Percentiles rank a stretch among this genome's conserved stretches.
These are phyloP conservation scores for Varroa destructor DNA, from an alignment of 1,140 invertebrate species.

Conservation along the genomic window DNA sequence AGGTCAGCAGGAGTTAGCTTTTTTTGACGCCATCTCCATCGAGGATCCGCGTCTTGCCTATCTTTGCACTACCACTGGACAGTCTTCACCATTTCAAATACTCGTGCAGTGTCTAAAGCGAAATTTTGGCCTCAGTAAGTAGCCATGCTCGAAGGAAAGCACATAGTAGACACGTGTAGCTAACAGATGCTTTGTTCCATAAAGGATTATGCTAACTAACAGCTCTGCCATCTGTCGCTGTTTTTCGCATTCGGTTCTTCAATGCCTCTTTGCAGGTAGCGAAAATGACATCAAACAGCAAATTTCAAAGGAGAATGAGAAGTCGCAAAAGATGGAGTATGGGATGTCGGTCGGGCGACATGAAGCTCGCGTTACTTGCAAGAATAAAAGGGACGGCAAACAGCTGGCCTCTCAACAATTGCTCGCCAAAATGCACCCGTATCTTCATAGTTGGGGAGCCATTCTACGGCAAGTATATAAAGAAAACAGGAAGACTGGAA, in stretches of 20 bases:
- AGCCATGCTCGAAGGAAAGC: too few species aligned
- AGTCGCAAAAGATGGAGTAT: slow-evolving; percentile 84
- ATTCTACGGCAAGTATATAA: slow-evolving; percentile 49
- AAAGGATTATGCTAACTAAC: not conserved
- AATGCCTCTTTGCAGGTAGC: slow-evolving; percentile 56
- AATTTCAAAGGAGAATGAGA: slow-evolving; percentile 57
- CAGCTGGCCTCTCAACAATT: slow-evolving; percentile 90
- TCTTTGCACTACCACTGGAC: slow-evolving; percentile 83
- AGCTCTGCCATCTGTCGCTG: slow-evolving; percentile 1
- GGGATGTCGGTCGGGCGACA: slow-evolving; percentile 88
- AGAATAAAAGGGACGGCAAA: slow-evolving; percentile 94
- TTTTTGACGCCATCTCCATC: slow-evolving; percentile 83
- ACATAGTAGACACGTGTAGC: too few species aligned
- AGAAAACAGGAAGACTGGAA: too few species aligned
- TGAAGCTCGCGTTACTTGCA: slow-evolving; percentile 53
- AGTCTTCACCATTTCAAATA: slow-evolving; percentile 84
- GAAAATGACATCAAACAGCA: slow-evolving; percentile 76
- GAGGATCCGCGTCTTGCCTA: slow-evolving; percentile 83
- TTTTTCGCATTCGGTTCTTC: slow-evolving; percentile 31
- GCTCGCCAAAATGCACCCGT: slow-evolving; percentile 70
- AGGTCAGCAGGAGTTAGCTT: slow-evolving; percentile 38
- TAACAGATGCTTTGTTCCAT: too few species aligned
- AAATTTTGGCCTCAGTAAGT: slow-evolving; percentile 30
- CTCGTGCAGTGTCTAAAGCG: slow-evolving; percentile 77
- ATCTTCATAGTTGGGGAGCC: slow-evolving; percentile 87